Conservation (phyloP, 2,797 vertebrate species). For the Clarias platycephalus region DNA sequence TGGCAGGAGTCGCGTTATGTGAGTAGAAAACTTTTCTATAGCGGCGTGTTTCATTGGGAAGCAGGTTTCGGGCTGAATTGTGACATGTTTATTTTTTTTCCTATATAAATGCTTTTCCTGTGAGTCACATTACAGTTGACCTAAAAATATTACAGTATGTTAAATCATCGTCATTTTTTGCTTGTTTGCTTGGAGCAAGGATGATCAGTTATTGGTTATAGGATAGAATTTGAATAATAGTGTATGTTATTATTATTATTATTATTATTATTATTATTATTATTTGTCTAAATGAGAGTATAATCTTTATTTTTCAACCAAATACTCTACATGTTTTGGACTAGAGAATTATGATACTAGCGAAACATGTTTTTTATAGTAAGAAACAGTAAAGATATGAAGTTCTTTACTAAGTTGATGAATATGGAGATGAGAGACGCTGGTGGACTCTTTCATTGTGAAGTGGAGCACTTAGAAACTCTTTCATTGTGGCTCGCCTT, state of each 20-base stretch:
- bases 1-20: conserved; percentile 69
- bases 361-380: neutral
- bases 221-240: neutral
- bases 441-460: no score
- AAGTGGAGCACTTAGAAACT: neutral
- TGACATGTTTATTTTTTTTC: neutral
- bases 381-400: neutral
- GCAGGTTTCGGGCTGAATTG: neutral
- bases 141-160: neutral
- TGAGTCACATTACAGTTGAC: neutral
- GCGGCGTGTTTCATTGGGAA: neutral
- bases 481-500: neutral
- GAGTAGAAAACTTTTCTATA: conserved; percentile 60
- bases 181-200: neutral
- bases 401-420: neutral
- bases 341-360: neutral
- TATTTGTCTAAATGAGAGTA: neutral
- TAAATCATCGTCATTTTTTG: neutral
- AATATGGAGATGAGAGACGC: neutral
- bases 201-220: neutral
- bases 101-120: neutral
- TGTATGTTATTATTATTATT: neutral
- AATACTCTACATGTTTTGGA: neutral
- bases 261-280: neutral
- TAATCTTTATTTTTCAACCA: neutral